Conservation (phyloP, 2,888 invertebrate species). For the Elysia crispata region DNA sequence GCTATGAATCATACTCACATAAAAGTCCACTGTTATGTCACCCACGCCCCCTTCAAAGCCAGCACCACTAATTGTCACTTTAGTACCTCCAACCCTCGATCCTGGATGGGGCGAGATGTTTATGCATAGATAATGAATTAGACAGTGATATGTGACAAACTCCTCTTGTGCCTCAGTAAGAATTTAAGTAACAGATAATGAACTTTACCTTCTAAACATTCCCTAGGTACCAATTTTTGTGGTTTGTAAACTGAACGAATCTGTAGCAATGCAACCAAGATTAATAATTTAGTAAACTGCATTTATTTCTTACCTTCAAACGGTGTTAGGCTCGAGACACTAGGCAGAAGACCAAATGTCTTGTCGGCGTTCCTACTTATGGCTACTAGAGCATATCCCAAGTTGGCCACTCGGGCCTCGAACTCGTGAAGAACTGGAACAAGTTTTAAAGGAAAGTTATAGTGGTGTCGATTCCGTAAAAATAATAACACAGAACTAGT, state of each 20-base stretch:
- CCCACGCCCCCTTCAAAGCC: constrained; percentile 58
- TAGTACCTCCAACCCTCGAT: constrained; percentile 49
- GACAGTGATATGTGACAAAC: too few species aligned
- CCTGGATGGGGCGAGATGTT: constrained; percentile 35
- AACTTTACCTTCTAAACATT: too few species aligned
- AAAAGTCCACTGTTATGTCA: constrained; percentile 57
- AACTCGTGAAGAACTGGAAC: constrained; percentile 4
- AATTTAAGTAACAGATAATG: too few species aligned
- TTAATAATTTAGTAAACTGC: too few species aligned
- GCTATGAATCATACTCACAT: constrained; percentile 50
- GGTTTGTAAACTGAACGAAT: too few species aligned
- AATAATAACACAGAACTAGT: too few species aligned
- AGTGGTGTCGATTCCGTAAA: too few species aligned
- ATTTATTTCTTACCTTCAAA: constrained; percentile 32
- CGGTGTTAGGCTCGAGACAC: constrained; percentile 29
- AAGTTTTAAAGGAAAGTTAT: background rate
- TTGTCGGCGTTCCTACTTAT: background rate
- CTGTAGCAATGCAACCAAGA: too few species aligned
- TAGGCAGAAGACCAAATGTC: constrained; percentile 44
- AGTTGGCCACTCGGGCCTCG: constrained; percentile 47
- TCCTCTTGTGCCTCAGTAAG: too few species aligned
- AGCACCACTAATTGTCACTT: constrained; percentile 57
- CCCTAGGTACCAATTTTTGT: too few species aligned
- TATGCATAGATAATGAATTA: too few species aligned
- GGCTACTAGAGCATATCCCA: constrained; percentile 48